Evolutionary conservation across 2,113 vertebrate genomes (phyloP).

Genomic region (Lampris megalopsis): DNA sequence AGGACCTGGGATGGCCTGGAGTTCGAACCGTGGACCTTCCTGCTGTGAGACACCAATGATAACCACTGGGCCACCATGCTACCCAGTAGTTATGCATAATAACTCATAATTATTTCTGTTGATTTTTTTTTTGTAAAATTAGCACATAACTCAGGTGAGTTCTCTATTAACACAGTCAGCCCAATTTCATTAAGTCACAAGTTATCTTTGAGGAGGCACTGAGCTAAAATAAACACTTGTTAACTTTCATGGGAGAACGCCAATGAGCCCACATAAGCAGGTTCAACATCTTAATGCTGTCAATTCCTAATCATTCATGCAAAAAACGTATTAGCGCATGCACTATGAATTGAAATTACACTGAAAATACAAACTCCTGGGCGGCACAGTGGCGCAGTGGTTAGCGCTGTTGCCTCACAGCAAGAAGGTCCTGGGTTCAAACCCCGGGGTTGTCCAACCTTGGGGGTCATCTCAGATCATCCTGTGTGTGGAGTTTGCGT

Average conservation of each 20-base stretch:
- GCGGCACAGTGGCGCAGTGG: too few species aligned
- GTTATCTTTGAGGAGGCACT: background rate
- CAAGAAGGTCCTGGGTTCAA: too few species aligned
- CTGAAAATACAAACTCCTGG: conserved; percentile 21
- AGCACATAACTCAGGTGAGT: conserved; percentile 20
- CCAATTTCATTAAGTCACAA: conserved; percentile 27
- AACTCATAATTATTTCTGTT: conserved; percentile 37
- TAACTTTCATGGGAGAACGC: conserved; percentile 20
- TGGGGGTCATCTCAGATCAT: too few species aligned
- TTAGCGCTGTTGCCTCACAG: too few species aligned
- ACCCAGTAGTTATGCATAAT: background rate
- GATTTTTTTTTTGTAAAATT: conserved; percentile 29
- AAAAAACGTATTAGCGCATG: conserved; percentile 20
- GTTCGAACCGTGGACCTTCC: too few species aligned
- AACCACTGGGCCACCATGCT: too few species aligned
- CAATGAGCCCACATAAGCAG: conserved; percentile 29
- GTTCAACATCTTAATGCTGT: conserved; percentile 37
- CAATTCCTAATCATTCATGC: conserved; percentile 41
- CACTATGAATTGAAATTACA: conserved; percentile 42
- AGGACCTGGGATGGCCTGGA: too few species aligned
- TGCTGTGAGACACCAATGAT: too few species aligned
- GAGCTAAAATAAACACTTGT: too few species aligned
- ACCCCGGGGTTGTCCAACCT: too few species aligned
- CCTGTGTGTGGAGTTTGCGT: too few species aligned
- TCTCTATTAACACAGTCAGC: conserved; percentile 38